Conservation (phyloP, 2,113 vertebrate genomes). For the Phoxinus phoxinus region DNA sequence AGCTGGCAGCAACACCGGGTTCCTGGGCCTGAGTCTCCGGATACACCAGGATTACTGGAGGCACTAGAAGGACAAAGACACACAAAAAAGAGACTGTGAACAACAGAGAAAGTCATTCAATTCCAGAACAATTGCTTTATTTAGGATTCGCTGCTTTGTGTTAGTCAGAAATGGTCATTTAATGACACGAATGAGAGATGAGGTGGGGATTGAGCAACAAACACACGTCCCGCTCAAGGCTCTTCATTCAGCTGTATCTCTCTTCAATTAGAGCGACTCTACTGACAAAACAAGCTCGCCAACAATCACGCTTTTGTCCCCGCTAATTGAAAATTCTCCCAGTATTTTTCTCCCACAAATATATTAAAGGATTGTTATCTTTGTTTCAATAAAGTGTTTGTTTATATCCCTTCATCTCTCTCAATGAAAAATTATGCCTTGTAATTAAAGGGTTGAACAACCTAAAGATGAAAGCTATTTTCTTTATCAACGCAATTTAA, state of each 20-base stretch:
- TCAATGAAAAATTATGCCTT: slow-evolving; percentile 16
- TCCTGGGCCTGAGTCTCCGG: slow-evolving; percentile 96
- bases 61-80: slow-evolving; percentile 75
- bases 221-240: slow-evolving; percentile 8
- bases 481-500: background rate
- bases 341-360: slow-evolving; percentile 23
- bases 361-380: slow-evolving; percentile 46
- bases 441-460: slow-evolving; percentile 41
- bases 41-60: slow-evolving; percentile 94
- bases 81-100: slow-evolving; percentile 12
- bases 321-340: slow-evolving; percentile 55
- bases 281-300: slow-evolving; percentile 36
- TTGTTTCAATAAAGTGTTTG: slow-evolving; percentile 54
- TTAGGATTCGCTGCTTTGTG: background rate
- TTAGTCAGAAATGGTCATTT: background rate
- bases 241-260: slow-evolving; percentile 36
- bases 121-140: background rate
- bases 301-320: slow-evolving; percentile 54
- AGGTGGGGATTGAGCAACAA: background rate
- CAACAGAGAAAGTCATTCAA: slow-evolving; percentile 23
- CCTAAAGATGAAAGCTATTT: slow-evolving; percentile 1
- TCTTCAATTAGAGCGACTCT: slow-evolving; percentile 60
- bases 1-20: slow-evolving; percentile 88
- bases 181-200: background rate
- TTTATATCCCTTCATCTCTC: slow-evolving; percentile 16